phyloP scores from a whole-genome alignment of 2,888 invertebrate genomes.

The Celastrina argiolus region DNA sequence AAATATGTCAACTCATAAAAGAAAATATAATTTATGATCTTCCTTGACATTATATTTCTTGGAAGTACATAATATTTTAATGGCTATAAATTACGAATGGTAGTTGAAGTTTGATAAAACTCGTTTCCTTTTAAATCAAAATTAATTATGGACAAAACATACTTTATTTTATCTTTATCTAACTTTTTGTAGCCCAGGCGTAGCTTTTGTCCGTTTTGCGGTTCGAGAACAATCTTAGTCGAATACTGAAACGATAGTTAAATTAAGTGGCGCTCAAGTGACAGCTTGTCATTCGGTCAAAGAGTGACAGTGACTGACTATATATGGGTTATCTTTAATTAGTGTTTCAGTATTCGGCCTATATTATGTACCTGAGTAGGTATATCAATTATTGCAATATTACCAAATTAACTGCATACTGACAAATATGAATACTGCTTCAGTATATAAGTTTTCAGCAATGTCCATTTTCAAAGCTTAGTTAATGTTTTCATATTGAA shows the following conservation, averaged over 20 bases:
- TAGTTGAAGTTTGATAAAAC: slow-evolving; percentile 14
- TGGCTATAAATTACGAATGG: slow-evolving; percentile 12
- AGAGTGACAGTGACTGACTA: no score
- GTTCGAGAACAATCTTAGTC: no score
- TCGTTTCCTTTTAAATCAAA: slow-evolving; percentile 9
- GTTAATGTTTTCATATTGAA: no score
- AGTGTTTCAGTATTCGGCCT: no score
- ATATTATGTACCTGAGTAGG: no score
- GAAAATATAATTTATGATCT: slow-evolving; percentile 19
- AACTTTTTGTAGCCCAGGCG: neutral
- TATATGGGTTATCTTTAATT: no score
- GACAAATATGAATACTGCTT: no score
- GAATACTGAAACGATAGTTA: no score
- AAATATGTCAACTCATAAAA: slow-evolving; percentile 4
- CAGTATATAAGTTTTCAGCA: neutral
- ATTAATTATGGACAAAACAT: neutral
- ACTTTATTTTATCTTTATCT: neutral
- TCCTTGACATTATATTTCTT: slow-evolving; percentile 18
- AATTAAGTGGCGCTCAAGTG: no score
- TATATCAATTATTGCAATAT: no score
- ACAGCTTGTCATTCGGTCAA: no score
- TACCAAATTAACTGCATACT: no score
- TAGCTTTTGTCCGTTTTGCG: neutral
- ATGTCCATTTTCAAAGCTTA: neutral
- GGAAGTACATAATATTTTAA: slow-evolving; percentile 19